These are phyloP conservation scores for Enteromius unitaeniatus DNA, from an alignment of 2,797 vertebrate species.

Conservation along the genomic window DNA sequence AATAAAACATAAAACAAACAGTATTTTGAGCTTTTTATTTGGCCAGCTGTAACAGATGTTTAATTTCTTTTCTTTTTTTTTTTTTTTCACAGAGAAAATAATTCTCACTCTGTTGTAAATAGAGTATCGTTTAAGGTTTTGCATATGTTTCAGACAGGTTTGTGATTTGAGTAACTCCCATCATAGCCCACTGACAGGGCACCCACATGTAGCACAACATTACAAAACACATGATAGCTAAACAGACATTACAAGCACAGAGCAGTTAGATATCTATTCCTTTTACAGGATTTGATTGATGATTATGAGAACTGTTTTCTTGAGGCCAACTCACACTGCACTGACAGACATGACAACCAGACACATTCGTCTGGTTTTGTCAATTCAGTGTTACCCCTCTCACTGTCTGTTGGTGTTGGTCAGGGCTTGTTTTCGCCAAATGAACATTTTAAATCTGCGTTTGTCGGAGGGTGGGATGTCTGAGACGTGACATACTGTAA, in stretches of 20 bases:
- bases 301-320: slow-evolving; percentile 35
- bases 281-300: slow-evolving; percentile 30
- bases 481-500: neutral
- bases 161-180: slow-evolving; percentile 16
- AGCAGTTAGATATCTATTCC: slow-evolving; percentile 38
- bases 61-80: slow-evolving; percentile 16
- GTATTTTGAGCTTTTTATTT: slow-evolving; percentile 53
- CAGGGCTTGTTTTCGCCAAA: neutral
- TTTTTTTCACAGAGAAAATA: slow-evolving; percentile 34
- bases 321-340: neutral
- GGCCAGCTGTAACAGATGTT: slow-evolving; percentile 54
- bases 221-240: slow-evolving; percentile 51
- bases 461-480: neutral
- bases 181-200: slow-evolving; percentile 35
- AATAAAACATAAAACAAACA: slow-evolving; percentile 51
- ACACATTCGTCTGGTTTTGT: neutral
- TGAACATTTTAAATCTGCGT: neutral
- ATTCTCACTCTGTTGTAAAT: slow-evolving; percentile 23
- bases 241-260: slow-evolving; percentile 44
- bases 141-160: slow-evolving; percentile 55
- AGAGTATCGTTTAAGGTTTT: slow-evolving; percentile 51
- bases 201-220: slow-evolving; percentile 41
- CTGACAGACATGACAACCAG: neutral
- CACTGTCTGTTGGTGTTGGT: neutral
- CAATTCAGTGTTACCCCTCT: neutral